Base-by-base conservation (phyloP, 2,888 invertebrate genomes). In the Chrysolina haemoptera region DNA sequence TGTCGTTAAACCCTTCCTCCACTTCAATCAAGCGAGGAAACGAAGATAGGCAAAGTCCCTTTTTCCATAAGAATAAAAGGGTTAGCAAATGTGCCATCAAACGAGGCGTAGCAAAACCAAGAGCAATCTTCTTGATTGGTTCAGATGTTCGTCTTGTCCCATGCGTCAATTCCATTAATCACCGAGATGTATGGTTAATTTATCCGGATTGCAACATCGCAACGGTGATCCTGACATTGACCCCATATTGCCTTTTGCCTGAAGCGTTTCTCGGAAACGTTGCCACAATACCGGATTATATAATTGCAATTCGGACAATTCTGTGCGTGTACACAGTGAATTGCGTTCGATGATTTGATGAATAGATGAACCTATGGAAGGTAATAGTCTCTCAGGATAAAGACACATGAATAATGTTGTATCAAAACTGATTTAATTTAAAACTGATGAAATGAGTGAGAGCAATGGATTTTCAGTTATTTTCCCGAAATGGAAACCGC, bases 161-260 rank as follows among this genome's bases (percentile, higher is more conserved):
- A 22, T 4, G 55, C 55, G 20, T 22, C 55, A 55, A 22, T 55
- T 22, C 22, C 55, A 55, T 55, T 55, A 55, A 55, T 55, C 55
- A 55, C 20, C 55, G 22, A 55, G 55, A 55, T 55, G 55, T 22
- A 55, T 22, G 22, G 55, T 22, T 55, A 55, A 55, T 55, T 55
- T 22, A 22, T 22, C 22, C 55, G 55, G 20, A 55, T 22, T 22
- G 55, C 55, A 55, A 20, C 55, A 55, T 55, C 22, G 55, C 55
- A 5, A 1, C 20, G n/a, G 20, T 22, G 55, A 8, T 55, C 55
- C 55, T 55, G 55, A 55, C 55, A 55, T 55, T 55, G 55, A 22
- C 55, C 55, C 55, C 55, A n/a, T 55, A 55, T 55, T 55, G 55
- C 18, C 22, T 55, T 22, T 55, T 22, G 55, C 55, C 55, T 12